Conservation (phyloP, 23 tunicate species). For the Halocynthia aurantium region DNA sequence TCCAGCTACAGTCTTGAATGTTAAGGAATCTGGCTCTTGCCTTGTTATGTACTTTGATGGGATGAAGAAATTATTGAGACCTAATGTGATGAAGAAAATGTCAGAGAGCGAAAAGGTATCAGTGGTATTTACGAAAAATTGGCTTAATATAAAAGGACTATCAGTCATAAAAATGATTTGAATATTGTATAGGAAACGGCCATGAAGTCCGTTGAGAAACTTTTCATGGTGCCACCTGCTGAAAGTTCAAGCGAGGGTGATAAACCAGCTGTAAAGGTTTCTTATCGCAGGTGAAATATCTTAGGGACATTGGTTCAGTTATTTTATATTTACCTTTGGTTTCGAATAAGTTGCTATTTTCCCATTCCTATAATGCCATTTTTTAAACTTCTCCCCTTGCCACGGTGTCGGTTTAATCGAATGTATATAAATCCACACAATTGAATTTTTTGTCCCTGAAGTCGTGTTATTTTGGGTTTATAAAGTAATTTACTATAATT, state of each 20-base stretch:
- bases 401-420: too few relatives aligned
- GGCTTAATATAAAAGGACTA: background rate
- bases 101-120: conserved; percentile 76
- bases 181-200: conserved; percentile 43
- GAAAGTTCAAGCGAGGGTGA: background rate
- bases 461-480: too few relatives aligned
- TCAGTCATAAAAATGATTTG: background rate
- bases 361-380: too few relatives aligned
- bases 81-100: conserved; percentile 50
- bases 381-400: too few relatives aligned
- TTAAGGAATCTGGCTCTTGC: conserved; percentile 54
- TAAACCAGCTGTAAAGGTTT: background rate
- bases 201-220: conserved; percentile 52
- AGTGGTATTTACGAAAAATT: background rate
- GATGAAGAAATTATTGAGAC: conserved; percentile 64
- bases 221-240: conserved; percentile 32
- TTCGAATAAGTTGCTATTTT: too few relatives aligned
- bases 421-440: too few relatives aligned
- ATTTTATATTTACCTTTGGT: too few relatives aligned
- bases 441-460: too few relatives aligned
- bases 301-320: too few relatives aligned
- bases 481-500: too few relatives aligned
- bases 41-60: conserved; percentile 84
- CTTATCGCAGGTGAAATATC: too few relatives aligned
- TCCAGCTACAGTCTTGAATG: conserved; percentile 66